Evolutionary conservation across 2,888 invertebrate species (phyloP).

Genomic region (Endotricha flammealis): DNA sequence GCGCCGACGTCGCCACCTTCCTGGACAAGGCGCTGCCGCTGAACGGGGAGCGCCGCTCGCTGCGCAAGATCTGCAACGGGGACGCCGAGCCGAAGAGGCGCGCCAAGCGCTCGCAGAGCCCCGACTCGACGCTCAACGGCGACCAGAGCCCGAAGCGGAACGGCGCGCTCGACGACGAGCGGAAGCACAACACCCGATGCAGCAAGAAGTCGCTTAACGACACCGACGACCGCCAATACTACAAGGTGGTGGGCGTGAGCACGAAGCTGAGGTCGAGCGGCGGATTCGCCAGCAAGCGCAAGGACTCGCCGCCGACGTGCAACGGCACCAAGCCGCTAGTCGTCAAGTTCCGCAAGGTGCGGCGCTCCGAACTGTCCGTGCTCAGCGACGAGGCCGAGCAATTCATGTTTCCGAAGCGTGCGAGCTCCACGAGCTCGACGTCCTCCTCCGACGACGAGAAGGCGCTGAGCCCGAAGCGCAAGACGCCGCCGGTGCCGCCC

Average conservation of each 20-base stretch:
- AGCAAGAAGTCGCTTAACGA: constrained; percentile 40
- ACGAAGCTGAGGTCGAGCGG: constrained; percentile 82
- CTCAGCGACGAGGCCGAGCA: constrained; percentile 92
- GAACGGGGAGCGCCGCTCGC: constrained; percentile 56
- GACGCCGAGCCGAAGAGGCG: constrained; percentile 46
- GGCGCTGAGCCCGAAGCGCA: constrained; percentile 52
- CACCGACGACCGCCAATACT: constrained; percentile 75
- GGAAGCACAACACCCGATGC: constrained; percentile 53
- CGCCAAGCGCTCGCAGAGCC: constrained; percentile 47
- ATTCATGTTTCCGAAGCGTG: constrained; percentile 88
- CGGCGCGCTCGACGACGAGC: constrained; percentile 48
- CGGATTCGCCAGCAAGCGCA: constrained; percentile 49
- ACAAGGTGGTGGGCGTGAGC: constrained; percentile 84
- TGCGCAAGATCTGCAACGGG: constrained; percentile 61
- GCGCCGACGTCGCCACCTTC: constrained; percentile 83
- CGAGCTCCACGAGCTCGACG: constrained; percentile 75
- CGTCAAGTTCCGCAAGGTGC: constrained; percentile 85
- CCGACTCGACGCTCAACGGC: constrained; percentile 47
- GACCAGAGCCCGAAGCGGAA: constrained; percentile 48
- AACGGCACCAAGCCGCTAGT: constrained; percentile 79
- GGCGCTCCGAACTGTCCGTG: constrained; percentile 84
- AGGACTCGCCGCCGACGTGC: constrained; percentile 68
- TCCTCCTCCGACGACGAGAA: constrained; percentile 78
- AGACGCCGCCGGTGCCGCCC: constrained; percentile 51
- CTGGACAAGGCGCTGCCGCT: constrained; percentile 77